Conservation (phyloP, 2,888 invertebrate genomes). For the Eupithecia tripunctaria region DNA sequence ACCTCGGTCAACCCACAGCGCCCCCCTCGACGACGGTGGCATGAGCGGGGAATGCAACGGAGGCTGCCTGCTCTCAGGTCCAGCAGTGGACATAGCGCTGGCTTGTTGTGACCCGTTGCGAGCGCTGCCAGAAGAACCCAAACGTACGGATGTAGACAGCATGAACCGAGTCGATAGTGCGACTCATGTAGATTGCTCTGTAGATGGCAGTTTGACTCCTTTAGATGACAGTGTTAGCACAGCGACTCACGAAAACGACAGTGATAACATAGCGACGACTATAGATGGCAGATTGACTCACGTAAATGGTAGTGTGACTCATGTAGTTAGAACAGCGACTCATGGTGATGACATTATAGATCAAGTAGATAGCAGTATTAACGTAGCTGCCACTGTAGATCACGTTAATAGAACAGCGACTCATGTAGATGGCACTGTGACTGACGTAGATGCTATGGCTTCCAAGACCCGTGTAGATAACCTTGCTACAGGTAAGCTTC, state of each 20-base stretch:
- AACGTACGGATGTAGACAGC: slow-evolving; percentile 26
- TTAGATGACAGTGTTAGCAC: background rate
- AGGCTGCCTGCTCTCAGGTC: slow-evolving; percentile 81
- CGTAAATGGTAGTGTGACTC: background rate
- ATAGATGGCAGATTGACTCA: background rate
- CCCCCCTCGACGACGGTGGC: slow-evolving; percentile 83
- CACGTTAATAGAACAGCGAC: background rate
- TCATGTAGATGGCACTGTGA: background rate
- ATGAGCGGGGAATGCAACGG: slow-evolving; percentile 72
- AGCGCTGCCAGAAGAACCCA: slow-evolving; percentile 86
- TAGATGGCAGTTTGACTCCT: background rate
- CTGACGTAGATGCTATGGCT: background rate
- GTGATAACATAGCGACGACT: too few relatives aligned
- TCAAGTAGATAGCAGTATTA: background rate
- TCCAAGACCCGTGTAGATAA: background rate
- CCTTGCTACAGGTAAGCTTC: slow-evolving; percentile 11
- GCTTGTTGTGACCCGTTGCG: slow-evolving; percentile 87
- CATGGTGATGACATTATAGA: background rate
- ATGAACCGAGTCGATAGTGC: background rate
- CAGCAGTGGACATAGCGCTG: slow-evolving; percentile 83
- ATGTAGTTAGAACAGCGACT: background rate
- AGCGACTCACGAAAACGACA: background rate
- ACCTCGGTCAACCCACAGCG: slow-evolving; percentile 93
- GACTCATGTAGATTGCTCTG: background rate
- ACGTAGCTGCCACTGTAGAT: background rate